phyloP scores from a whole-genome alignment of 2,888 invertebrate genomes.

The Lycia hirtaria region DNA sequence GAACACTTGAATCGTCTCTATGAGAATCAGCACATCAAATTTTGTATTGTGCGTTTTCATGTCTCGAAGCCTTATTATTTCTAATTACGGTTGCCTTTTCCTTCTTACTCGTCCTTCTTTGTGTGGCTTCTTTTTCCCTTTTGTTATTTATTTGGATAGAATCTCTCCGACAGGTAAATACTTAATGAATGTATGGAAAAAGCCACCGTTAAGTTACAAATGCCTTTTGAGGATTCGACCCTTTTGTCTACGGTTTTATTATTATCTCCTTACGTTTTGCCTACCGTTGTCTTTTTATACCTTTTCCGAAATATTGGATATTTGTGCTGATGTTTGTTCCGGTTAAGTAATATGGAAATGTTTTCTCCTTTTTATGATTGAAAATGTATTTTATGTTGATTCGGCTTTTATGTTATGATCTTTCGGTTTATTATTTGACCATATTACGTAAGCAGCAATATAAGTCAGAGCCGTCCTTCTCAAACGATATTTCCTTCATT shows the following conservation, averaged over 20 bases:
- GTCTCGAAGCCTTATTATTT: constrained; percentile 70
- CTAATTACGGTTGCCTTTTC: constrained; percentile 70
- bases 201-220: constrained; percentile 49
- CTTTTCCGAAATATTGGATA: constrained; percentile 29
- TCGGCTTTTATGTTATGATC: constrained; percentile 34
- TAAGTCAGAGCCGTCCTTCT: neutral
- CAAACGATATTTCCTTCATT: neutral
- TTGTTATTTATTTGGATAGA: constrained; percentile 62
- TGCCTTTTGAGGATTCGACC: constrained; percentile 45
- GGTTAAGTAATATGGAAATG: constrained; percentile 38
- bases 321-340: constrained; percentile 49
- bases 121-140: constrained; percentile 61
- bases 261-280: constrained; percentile 51
- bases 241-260: constrained; percentile 49
- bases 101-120: constrained; percentile 53
- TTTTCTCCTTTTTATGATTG: constrained; percentile 28
- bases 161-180: constrained; percentile 52
- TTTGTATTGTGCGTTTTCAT: constrained; percentile 63
- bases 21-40: constrained; percentile 48
- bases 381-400: constrained; percentile 33
- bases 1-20: constrained; percentile 42
- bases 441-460: constrained; percentile 10
- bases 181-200: constrained; percentile 51
- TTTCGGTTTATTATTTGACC: constrained; percentile 30
- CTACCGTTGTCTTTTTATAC: constrained; percentile 21